phyloP scores from a whole-genome alignment of 2,113 vertebrate genomes.

The Eptesicus fuscus region DNA sequence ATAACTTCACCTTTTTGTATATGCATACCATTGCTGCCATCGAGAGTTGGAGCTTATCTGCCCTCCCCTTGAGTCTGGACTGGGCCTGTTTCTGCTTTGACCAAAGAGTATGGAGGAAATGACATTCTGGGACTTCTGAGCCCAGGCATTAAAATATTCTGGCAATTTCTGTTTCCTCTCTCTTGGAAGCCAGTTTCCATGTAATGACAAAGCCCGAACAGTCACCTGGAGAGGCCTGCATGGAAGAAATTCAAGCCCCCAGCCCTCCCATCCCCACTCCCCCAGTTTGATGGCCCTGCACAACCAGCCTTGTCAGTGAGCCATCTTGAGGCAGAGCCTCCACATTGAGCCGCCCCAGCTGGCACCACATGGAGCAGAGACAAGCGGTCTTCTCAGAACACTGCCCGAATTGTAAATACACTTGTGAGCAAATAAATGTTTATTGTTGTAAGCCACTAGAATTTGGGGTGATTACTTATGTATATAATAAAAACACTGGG shows the following conservation, averaged over 20 bases:
- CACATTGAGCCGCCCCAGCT: neutral
- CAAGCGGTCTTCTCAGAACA: neutral
- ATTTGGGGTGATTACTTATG: neutral
- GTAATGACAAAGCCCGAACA: neutral
- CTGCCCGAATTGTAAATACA: neutral
- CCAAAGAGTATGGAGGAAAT: neutral
- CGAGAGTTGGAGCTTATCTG: neutral
- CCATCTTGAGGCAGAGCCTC: neutral
- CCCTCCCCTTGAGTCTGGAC: neutral
- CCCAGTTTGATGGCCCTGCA: neutral
- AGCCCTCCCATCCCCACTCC: neutral
- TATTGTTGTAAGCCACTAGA: neutral
- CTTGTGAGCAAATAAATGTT: neutral
- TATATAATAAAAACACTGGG: neutral
- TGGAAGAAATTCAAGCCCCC: neutral
- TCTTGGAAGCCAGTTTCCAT: neutral
- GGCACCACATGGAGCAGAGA: neutral
- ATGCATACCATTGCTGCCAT: neutral
- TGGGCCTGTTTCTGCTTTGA: neutral
- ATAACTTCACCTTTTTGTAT: neutral
- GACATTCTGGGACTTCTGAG: constrained; percentile 1
- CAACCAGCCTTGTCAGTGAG: neutral
- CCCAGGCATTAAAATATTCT: neutral
- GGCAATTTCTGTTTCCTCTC: neutral
- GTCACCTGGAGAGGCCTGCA: neutral